phyloP scores from a whole-genome alignment of 1,140 invertebrate species.

The Agrilus planipennis region DNA sequence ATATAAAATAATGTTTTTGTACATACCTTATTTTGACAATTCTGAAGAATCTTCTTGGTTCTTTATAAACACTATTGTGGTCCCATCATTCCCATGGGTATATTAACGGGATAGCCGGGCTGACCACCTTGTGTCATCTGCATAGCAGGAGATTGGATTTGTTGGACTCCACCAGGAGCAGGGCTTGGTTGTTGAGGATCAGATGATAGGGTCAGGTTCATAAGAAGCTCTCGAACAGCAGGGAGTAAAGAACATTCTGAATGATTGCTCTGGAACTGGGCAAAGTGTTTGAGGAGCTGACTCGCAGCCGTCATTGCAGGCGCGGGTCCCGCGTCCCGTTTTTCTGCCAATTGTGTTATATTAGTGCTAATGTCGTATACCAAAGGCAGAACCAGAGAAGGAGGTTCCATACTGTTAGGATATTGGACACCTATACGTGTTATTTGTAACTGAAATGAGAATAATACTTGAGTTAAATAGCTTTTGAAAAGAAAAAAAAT shows the following conservation, averaged over 20 bases:
- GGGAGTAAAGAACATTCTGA: constrained; percentile 77
- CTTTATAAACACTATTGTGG: constrained; percentile 22
- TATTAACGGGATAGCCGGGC: constrained; percentile 35
- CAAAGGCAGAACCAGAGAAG: constrained; percentile 72
- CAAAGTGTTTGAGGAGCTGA: constrained; percentile 52
- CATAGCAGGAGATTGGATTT: constrained; percentile 42
- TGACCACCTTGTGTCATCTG: constrained; percentile 38
- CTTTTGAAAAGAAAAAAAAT: constrained; percentile 3
- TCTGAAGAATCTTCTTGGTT: too few relatives aligned
- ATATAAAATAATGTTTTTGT: too few relatives aligned
- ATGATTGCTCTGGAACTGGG: constrained; percentile 41
- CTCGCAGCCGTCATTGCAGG: constrained; percentile 51
- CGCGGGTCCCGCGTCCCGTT: constrained; percentile 50
- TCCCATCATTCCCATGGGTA: constrained; percentile 44
- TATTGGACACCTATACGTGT: constrained; percentile 56
- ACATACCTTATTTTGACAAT: too few relatives aligned
- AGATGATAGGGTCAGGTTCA: constrained; percentile 59
- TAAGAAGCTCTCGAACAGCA: constrained; percentile 72
- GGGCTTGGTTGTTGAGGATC: constrained; percentile 35
- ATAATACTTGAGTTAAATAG: neutral
- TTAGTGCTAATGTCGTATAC: constrained; percentile 81
- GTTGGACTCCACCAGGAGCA: constrained; percentile 37
- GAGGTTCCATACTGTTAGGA: constrained; percentile 53
- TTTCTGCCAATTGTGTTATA: constrained; percentile 73
- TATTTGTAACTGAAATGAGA: constrained; percentile 62